These are phyloP conservation scores for Auanema freiburgensis DNA, from an alignment of 2,888 invertebrate genomes.

Conservation along the genomic window DNA sequence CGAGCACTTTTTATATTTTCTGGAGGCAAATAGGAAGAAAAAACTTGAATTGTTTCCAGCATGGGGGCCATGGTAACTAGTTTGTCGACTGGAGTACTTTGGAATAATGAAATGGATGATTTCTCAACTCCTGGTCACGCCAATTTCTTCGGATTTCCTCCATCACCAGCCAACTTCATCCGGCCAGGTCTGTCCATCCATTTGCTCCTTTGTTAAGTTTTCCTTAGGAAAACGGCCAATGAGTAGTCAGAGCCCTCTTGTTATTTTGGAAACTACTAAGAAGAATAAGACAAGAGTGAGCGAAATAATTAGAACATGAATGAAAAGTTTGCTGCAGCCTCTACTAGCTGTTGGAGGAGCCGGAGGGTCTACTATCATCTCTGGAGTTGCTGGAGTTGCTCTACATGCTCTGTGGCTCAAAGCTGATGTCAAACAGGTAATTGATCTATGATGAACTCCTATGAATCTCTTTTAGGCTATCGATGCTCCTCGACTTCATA, in stretches of 20 bases:
- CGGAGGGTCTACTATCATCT: slow-evolving; percentile 61
- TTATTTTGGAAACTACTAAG: slow-evolving; percentile 78
- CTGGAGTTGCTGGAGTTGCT: slow-evolving; percentile 53
- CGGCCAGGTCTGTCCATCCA: slow-evolving; percentile 70
- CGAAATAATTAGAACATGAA: not conserved
- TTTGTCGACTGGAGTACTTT: slow-evolving; percentile 80
- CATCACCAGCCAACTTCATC: slow-evolving; percentile 83
- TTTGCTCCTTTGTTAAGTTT: not conserved
- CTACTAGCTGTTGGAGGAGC: slow-evolving; percentile 59
- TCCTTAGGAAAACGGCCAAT: slow-evolving; percentile 74
- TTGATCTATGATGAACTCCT: not conserved
- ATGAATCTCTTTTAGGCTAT: slow-evolving; percentile 78
- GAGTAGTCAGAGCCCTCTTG: slow-evolving; percentile 86
- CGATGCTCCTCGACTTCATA: slow-evolving; percentile 80
- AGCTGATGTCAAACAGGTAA: slow-evolving; percentile 33
- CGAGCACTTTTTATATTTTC: no score
- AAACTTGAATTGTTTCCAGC: slow-evolving; percentile 68
- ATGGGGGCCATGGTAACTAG: slow-evolving; percentile 82
- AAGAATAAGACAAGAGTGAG: slow-evolving; percentile 51
- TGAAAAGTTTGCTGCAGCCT: slow-evolving; percentile 3
- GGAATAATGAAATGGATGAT: slow-evolving; percentile 89
- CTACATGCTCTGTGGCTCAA: slow-evolving; percentile 50
- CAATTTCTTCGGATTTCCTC: slow-evolving; percentile 67
- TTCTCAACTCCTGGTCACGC: slow-evolving; percentile 75
- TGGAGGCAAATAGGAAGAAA: not conserved